These are phyloP conservation scores for Protobothrops mucrosquamatus DNA, from an alignment of 2,113 vertebrate species.

Conservation along the genomic window DNA sequence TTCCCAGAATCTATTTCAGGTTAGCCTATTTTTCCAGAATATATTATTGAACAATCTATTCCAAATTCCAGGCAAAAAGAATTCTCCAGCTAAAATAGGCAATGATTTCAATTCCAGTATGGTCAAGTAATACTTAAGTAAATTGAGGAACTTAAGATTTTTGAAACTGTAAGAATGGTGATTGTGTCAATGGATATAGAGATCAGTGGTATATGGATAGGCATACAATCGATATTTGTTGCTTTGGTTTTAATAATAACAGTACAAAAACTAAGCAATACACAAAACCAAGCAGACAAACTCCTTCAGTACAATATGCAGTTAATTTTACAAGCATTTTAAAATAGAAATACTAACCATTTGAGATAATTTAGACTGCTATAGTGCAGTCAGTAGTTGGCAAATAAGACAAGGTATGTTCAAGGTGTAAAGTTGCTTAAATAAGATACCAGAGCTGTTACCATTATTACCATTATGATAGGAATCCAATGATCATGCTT, in stretches of 20 bases:
- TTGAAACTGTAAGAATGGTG: background rate
- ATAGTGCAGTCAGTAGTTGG: background rate
- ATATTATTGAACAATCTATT: background rate
- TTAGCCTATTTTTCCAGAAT: background rate
- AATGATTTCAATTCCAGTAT: background rate
- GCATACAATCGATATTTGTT: background rate
- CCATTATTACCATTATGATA: slow-evolving; percentile 53
- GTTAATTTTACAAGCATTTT: background rate
- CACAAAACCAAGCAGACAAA: background rate
- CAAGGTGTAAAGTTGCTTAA: slow-evolving; percentile 51
- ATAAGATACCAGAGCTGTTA: slow-evolving; percentile 56
- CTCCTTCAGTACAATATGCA: background rate
- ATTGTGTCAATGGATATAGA: background rate
- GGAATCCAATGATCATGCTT: slow-evolving; percentile 55
- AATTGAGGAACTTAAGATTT: background rate
- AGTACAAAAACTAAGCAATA: fast-evolving
- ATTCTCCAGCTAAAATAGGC: background rate
- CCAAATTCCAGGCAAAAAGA: background rate
- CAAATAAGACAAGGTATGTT: background rate
- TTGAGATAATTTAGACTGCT: background rate
- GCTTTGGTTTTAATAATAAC: background rate
- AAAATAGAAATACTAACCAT: background rate
- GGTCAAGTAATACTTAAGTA: background rate
- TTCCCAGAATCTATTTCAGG: background rate
- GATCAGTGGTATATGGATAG: background rate